Percentiles rank a stretch among this genome's conserved stretches.
Evolutionary conservation across 2,888 invertebrate species (phyloP).

Genomic region (Aphodius granarius): DNA sequence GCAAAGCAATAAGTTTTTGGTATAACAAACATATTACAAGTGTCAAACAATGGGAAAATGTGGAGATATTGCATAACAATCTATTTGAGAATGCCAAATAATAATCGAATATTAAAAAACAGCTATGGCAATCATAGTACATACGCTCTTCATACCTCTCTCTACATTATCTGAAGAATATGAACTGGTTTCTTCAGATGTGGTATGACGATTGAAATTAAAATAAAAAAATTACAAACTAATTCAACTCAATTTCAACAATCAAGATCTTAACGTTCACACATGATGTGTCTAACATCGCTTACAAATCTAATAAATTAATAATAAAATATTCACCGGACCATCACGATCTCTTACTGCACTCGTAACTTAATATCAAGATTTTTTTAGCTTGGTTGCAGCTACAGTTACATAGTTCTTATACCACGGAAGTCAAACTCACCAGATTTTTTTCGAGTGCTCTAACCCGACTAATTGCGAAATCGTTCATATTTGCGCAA

Average conservation of each 20-base stretch:
- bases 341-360: neutral
- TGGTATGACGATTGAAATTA: too few relatives aligned
- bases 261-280: neutral
- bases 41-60: too few relatives aligned
- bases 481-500: neutral
- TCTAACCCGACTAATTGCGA: neutral
- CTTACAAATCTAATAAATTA: neutral
- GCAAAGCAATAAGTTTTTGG: too few relatives aligned
- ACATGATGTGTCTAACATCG: neutral
- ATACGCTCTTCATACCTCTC: too few relatives aligned
- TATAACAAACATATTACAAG: too few relatives aligned
- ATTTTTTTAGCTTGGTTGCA: neutral
- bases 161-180: too few relatives aligned
- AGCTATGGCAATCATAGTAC: too few relatives aligned
- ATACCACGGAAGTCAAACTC: neutral
- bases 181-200: too few relatives aligned
- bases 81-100: too few relatives aligned
- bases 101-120: too few relatives aligned
- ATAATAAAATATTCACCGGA: neutral
- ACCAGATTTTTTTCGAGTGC: neutral
- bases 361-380: neutral
- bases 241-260: neutral
- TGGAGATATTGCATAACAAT: too few relatives aligned
- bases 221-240: too few relatives aligned
- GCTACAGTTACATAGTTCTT: neutral